Evolutionary conservation across 2,113 vertebrate species (phyloP), one percentile per base, ranked within the genome.

Genomic region (Coracopsis vasa): DNA sequence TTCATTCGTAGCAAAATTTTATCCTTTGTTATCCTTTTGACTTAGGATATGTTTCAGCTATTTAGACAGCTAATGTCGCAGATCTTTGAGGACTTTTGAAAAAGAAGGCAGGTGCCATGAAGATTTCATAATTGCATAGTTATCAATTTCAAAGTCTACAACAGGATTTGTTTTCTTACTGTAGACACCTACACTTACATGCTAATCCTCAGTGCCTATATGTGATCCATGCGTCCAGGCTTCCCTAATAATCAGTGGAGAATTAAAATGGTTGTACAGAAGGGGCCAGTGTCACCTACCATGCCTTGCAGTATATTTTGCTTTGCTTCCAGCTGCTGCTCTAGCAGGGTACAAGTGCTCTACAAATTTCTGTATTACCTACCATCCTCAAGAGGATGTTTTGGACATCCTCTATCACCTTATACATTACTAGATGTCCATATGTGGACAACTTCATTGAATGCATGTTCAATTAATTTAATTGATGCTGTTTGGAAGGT

Each of bases 111-210:
- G 33, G 17, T 29, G 33, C 48, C 20, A 54, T 39, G 44, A 72
- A 67, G 16, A 37, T 72, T 75, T 66, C 51, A 67, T 62, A 79
- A 62, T 2, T 70, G 35, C 29, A 78, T 8, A 28, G 29, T 0
- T 74, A 5, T 8, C 60, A 39, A 6, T 47, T 65, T 81, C 5
- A 50, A 87, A 80, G 11, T 20, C 53, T 73, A 47, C 64, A 84
- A 6, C 1, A 66, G 29, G 33, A 39, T 66, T 56, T 84, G 23
- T 50, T 13, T 47, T 80, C 21, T 73, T 54, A 27, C 4, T 70
- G 27, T 16, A 70, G 65, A 51, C 7, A 48, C 0, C 0, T 20
- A 33, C 31, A 28, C 0, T 4, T 45, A 16, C 0, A 1, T 6
- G 16, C 21, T 64, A 50, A 16, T 9, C 58, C 71, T 62, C 8